Base-by-base conservation (phyloP, 2,888 invertebrate genomes). In the Drepanosiphum platanoidis region DNA sequence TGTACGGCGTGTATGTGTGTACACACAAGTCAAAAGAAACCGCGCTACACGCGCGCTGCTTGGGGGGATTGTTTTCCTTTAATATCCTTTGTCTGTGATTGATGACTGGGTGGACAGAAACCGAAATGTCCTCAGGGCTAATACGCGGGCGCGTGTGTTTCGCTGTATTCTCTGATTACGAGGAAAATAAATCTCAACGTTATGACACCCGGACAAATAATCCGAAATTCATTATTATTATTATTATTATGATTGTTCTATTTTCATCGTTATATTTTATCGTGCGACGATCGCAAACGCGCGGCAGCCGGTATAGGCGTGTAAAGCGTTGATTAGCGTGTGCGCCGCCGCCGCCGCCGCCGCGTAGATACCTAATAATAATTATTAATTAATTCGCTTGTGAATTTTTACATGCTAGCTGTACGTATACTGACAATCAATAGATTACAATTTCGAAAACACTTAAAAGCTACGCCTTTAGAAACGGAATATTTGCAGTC, bases 91-190 rank as follows among this genome's bases (percentile, higher is more conserved):
- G 83, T 83, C 64, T 42, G 74, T 83, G 83, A 83, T 83, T 75
- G 83, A 83, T 83, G 74, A 83, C 83, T 66, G 83, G 83, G 83
- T 75, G 83, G 83, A 83, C 83, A 74, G 72, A 83, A 64, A 74
- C 70, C 34, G 74, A 83, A 75, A 83, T 36, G 83, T 74, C 64
- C 58, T 58, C 78, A 30, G 68, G 66, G 66, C 68, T 79, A 79
- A 68, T 78, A 30, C 22, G 52, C 52, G 75, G n/a, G 75, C 46
- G 74, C n/a, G 75, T 52, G 75, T 34, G 42, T 72, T 39, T 72
- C 7, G 39, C 30, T 46, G 77, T 39, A 30, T 77, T 39, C 39
- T 61, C 61, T 36, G 77, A 77, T 77, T 77, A 30, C 61, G 39
- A 39, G 61, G 30, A 11, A 64, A 39, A 77, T 77, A 39, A 77